A percentile compares a stretch with the other conserved stretches of the same genome.
These are phyloP conservation scores for Scaptomyza cyrtandrae DNA, from an alignment of 2,888 invertebrate species.

Conservation along the genomic window DNA sequence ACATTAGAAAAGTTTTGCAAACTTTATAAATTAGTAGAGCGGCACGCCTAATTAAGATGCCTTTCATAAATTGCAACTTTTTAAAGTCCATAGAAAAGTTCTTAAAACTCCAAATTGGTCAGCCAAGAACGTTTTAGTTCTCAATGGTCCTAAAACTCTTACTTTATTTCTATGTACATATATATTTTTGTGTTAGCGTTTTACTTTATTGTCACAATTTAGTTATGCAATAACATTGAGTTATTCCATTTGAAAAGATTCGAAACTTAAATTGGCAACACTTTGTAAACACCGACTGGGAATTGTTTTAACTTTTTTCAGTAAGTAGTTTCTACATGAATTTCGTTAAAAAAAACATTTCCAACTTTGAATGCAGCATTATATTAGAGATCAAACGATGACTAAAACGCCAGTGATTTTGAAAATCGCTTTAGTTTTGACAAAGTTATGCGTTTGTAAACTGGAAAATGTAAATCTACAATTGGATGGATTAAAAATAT, in stretches of 20 bases:
- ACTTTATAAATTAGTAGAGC: conserved; percentile 55
- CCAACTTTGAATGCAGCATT: too few species aligned
- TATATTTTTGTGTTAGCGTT: background rate
- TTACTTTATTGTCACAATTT: background rate
- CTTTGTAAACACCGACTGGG: background rate
- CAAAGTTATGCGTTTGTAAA: too few species aligned
- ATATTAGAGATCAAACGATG: too few species aligned
- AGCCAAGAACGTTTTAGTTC: background rate
- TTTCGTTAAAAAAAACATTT: too few species aligned
- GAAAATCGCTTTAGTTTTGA: too few species aligned
- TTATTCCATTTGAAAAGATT: background rate
- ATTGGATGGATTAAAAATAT: too few species aligned
- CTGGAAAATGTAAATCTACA: too few species aligned
- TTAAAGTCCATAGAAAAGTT: conserved; percentile 30
- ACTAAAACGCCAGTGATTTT: too few species aligned
- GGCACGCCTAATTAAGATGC: conserved; percentile 48
- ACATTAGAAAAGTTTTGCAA: conserved; percentile 67
- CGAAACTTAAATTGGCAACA: background rate
- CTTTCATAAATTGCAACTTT: conserved; percentile 33
- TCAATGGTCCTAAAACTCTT: background rate
- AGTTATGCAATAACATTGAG: background rate
- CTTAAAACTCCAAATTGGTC: conserved; percentile 11
- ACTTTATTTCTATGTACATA: background rate
- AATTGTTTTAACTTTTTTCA: background rate
- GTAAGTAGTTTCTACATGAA: too few species aligned